Evolutionary conservation across 2,888 invertebrate genomes (phyloP), one percentile per base, ranked within the genome.

Genomic region (Notodonta ziczac): DNA sequence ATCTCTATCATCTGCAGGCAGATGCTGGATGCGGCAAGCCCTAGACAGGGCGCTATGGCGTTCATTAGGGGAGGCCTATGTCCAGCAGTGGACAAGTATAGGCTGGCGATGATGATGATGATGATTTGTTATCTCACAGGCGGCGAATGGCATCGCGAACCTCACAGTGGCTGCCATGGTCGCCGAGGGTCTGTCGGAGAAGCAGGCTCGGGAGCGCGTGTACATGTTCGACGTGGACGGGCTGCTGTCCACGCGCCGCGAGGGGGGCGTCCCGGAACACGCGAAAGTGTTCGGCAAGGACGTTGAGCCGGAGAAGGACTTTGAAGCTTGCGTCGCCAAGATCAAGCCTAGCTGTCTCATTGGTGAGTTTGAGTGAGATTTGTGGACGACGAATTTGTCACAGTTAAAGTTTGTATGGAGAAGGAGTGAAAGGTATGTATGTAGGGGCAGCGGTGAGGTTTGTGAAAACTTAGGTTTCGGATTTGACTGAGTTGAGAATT

Each of bases 201-300:
- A 94, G 77, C 97, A 98, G 77, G 99, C 99, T 0, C 94, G 96
- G 48, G 95, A 95, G n/a, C 96, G 96, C 74, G 98, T 99, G 68
- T 99, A 97, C 96, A 97, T 99, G 97, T 97, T 98, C 74, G 99
- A 99, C 81, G 96, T 98, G 40, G 96, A 97, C 76, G 99, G 99
- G 1, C 93, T 99, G 2, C 89, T 99, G 65, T 97, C 97, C 0
- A 88, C 86, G 70, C 93, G 94, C 0, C 94, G 96, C 0, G 94
- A 95, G 54, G 96, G 96, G 8, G 94, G 94, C 44, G 91, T 97
- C 0, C 96, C 96, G 0, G 95, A 95, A 6, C 96, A 97, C 74
- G 97, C 97, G 72, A 88, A 93, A 46, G 94, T 91, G 64, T 97
- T 96, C 78, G 97, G 97, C 53, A 97, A 97, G 84, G 96, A 98